Evolutionary conservation across 2,888 invertebrate genomes (phyloP).

Genomic region (Agriopis marginaria): DNA sequence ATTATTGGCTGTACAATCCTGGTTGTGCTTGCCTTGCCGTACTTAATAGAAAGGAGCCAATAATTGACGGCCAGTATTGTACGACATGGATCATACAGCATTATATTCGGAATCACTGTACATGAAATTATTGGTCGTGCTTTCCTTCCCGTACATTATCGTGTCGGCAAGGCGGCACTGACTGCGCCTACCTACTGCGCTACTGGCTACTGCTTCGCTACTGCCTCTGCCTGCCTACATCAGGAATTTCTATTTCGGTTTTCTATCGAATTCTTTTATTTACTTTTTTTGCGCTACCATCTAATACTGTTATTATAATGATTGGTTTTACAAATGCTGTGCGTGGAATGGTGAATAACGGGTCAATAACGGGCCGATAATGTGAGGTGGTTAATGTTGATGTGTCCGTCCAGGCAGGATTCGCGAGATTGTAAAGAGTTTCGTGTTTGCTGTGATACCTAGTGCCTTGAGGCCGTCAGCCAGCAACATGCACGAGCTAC

Average conservation of each 20-base stretch:
- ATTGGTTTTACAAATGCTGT: conserved; percentile 3
- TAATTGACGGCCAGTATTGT: too few relatives aligned
- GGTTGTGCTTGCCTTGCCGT: too few relatives aligned
- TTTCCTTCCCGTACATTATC: too few relatives aligned
- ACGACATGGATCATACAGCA: too few relatives aligned
- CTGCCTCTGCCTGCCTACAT: conserved; percentile 38
- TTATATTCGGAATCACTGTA: too few relatives aligned
- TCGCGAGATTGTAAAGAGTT: conserved; percentile 37
- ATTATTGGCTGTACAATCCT: too few relatives aligned
- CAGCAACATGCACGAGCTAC: conserved; percentile 94
- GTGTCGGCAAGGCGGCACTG: too few relatives aligned
- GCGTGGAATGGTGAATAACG: conserved; percentile 24
- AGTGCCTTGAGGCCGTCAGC: conserved; percentile 40
- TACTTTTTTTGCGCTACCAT: conserved; percentile 7
- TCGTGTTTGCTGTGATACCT: conserved; percentile 45
- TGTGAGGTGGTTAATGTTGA: conserved; percentile 55
- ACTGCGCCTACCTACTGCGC: too few relatives aligned
- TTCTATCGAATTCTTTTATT: conserved; percentile 23
- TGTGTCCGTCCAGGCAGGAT: conserved; percentile 53
- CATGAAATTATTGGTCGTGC: too few relatives aligned
- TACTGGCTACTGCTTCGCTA: conserved; percentile 58
- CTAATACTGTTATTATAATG: conserved; percentile 22
- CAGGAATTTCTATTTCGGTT: conserved; percentile 28
- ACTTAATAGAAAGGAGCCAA: too few relatives aligned
- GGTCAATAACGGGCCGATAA: conserved; percentile 37